Conservation (phyloP, 2,888 invertebrate species). For the Drosophila kambysellisi region DNA sequence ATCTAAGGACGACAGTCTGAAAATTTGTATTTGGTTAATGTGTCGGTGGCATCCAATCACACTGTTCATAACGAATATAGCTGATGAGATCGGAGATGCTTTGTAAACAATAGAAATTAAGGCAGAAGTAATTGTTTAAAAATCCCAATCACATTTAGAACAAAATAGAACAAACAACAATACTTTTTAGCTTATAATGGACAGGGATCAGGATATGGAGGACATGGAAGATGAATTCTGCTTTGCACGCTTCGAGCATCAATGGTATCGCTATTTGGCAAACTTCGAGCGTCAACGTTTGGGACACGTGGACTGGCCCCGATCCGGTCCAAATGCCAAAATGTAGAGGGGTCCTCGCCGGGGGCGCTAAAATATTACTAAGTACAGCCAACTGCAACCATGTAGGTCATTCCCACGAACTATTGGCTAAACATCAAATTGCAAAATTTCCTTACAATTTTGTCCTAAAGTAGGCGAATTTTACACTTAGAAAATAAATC, state of each 20-base stretch:
- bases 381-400: conserved; percentile 33
- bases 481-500: neutral
- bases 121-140: neutral
- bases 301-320: conserved; percentile 1
- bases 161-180: neutral
- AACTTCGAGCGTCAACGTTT: conserved; percentile 33
- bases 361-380: conserved; percentile 1
- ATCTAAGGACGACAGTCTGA: neutral
- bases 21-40: neutral
- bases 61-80: neutral
- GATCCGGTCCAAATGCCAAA: conserved; percentile 4
- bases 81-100: neutral
- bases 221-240: conserved; percentile 22
- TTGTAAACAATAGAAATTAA: neutral
- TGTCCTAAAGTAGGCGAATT: neutral
- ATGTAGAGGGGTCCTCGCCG: neutral
- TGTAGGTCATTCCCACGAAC: conserved; percentile 45
- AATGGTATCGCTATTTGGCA: conserved; percentile 33
- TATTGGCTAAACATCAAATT: neutral
- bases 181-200: neutral
- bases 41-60: no score
- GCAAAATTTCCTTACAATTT: neutral
- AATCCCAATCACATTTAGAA: neutral
- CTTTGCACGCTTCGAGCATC: conserved; percentile 38
- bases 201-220: neutral